Percentiles rank a stretch among this genome's conserved stretches.
phyloP scores from a whole-genome alignment of 2,888 invertebrate genomes.

The Pseudanteris insignis region DNA sequence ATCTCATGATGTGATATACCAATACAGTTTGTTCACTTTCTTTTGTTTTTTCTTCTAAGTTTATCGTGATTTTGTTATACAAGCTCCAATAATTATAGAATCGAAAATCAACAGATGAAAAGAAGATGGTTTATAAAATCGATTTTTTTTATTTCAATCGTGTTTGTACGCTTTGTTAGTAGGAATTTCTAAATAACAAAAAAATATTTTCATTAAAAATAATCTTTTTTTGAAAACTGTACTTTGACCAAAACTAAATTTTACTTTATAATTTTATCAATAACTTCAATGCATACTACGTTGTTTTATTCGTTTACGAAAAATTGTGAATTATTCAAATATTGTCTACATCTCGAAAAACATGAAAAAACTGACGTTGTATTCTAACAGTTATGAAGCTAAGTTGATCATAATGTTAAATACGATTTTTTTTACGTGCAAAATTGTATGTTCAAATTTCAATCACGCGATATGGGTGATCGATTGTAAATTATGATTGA shows the following conservation, averaged over 20 bases:
- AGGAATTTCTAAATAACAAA: too few species aligned
- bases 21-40: too few species aligned
- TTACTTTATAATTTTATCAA: slow-evolving; percentile 14
- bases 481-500: slow-evolving; percentile 26
- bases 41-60: too few species aligned
- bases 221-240: slow-evolving; percentile 16
- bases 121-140: too few species aligned
- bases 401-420: too few species aligned
- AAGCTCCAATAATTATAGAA: slow-evolving; percentile 30
- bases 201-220: too few species aligned
- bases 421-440: too few species aligned
- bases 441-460: slow-evolving; percentile 21
- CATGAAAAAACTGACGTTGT: slow-evolving; percentile 39
- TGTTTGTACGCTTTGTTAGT: too few species aligned
- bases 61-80: too few species aligned
- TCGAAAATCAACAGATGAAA: slow-evolving; percentile 35
- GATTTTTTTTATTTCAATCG: too few species aligned
- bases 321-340: slow-evolving; percentile 16
- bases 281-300: slow-evolving; percentile 20
- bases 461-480: too few species aligned
- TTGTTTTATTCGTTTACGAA: slow-evolving; percentile 17
- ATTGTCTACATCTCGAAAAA: slow-evolving; percentile 25
- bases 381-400: slow-evolving; percentile 16
- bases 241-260: background rate
- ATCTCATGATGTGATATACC: too few species aligned